Percentiles rank a stretch among this genome's conserved stretches.
phyloP scores from a whole-genome alignment of 2,113 vertebrate genomes.

The Corythornis madagascariensis region DNA sequence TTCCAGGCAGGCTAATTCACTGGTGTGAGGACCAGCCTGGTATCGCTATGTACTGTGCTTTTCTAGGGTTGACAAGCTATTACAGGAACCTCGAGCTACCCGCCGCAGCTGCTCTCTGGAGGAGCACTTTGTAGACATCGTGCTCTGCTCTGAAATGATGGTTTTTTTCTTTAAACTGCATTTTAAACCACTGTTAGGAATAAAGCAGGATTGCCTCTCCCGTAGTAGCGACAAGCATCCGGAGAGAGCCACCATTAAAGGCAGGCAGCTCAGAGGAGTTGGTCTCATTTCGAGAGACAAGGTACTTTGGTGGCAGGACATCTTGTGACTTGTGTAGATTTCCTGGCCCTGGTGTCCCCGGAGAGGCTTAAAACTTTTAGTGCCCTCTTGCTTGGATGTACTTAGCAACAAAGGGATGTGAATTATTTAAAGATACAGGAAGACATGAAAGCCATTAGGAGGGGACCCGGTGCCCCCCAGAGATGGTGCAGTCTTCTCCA shows the following conservation, averaged over 20 bases:
- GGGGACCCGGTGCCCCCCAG: not conserved
- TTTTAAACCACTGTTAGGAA: not conserved
- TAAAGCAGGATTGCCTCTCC: not conserved
- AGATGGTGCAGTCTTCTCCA: not conserved
- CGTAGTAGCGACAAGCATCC: not conserved
- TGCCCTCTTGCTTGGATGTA: not conserved
- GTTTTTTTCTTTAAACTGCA: not conserved
- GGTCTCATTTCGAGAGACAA: not conserved
- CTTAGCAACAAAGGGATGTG: constrained; percentile 49
- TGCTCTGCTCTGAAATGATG: not conserved
- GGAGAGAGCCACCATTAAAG: not conserved
- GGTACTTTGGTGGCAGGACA: constrained; percentile 11
- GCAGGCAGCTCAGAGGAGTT: not conserved
- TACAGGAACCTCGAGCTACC: not conserved
- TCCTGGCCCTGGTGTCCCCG: constrained; percentile 16
- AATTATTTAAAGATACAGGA: constrained; percentile 55
- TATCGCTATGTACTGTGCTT: fast-evolving
- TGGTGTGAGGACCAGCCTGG: fast-evolving
- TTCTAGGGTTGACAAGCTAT: not conserved
- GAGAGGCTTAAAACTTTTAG: constrained; percentile 38
- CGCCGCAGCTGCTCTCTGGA: not conserved
- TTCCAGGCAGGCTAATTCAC: fast-evolving
- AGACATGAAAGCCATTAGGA: constrained; percentile 43
- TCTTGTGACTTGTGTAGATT: constrained; percentile 18
- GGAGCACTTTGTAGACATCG: not conserved